Percentiles rank a stretch among this genome's conserved stretches.
These are phyloP conservation scores for Rambutsinella grinnellia DNA, from an alignment of 2,888 invertebrate species.

Conservation along the genomic window DNA sequence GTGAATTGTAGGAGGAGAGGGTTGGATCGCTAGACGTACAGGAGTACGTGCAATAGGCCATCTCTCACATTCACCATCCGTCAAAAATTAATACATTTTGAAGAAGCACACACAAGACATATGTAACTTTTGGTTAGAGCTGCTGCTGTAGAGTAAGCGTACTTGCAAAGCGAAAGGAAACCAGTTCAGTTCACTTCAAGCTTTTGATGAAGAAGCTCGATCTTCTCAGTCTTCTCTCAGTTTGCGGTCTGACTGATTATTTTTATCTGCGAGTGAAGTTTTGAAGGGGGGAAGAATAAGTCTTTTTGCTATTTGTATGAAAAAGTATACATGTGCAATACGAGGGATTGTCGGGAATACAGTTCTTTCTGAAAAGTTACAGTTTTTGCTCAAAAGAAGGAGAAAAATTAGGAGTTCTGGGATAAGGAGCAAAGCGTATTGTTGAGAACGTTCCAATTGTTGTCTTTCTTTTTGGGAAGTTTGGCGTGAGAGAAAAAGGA, in stretches of 20 bases:
- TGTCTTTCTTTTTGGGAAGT: too few species aligned
- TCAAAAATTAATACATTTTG: conserved; percentile 19
- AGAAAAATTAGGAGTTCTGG: background rate
- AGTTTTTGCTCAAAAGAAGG: background rate
- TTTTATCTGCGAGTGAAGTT: background rate
- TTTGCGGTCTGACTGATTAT: background rate
- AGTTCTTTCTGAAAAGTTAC: background rate
- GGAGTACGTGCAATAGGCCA: background rate
- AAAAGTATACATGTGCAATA: background rate
- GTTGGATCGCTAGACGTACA: background rate
- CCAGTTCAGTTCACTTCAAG: conserved; percentile 17
- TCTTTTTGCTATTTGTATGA: background rate
- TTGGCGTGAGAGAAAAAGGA: background rate
- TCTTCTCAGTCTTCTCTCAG: background rate
- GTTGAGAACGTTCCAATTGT: background rate
- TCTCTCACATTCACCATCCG: conserved; percentile 32
- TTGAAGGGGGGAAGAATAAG: background rate
- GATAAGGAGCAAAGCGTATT: background rate
- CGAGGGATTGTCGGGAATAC: background rate
- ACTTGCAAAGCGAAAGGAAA: background rate
- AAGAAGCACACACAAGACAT: background rate
- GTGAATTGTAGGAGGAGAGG: background rate
- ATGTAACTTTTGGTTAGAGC: too few species aligned
- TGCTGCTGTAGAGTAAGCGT: background rate
- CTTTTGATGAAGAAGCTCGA: conserved; percentile 3